These are phyloP conservation scores for Deroplatys truncata DNA, from an alignment of 2,888 invertebrate genomes.

Conservation along the genomic window DNA sequence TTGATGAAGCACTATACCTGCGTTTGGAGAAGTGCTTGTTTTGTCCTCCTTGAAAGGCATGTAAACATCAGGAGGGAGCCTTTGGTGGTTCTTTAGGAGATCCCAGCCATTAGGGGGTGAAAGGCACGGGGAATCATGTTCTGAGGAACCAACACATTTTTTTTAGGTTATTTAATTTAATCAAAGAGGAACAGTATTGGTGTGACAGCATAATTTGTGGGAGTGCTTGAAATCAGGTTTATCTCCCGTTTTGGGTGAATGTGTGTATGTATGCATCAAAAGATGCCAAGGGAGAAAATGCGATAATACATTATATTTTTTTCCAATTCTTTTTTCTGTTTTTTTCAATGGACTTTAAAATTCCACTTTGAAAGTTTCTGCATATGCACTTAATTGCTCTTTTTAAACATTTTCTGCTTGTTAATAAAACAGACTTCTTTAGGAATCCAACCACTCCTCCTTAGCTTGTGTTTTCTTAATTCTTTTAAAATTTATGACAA, in stretches of 20 bases:
- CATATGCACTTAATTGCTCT: neutral
- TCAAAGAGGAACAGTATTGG: conserved; percentile 9
- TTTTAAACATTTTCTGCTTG: neutral
- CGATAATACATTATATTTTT: neutral
- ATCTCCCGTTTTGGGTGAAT: neutral
- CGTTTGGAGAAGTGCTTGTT: neutral
- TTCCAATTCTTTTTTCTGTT: neutral
- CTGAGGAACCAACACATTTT: neutral
- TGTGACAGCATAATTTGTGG: neutral
- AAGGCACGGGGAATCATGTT: neutral
- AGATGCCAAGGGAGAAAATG: neutral
- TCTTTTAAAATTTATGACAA: conserved; percentile 1
- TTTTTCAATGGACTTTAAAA: neutral
- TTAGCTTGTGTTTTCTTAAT: neutral
- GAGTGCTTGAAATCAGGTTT: neutral
- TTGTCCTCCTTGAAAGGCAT: neutral
- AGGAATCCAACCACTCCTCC: neutral
- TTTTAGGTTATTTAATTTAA: conserved; percentile 5
- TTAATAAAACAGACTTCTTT: neutral
- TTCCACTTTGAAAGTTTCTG: neutral
- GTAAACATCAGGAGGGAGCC: neutral
- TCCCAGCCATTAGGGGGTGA: neutral
- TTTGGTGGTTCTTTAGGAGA: neutral
- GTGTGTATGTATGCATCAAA: neutral
- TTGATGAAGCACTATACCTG: neutral